Conservation (phyloP, 2,113 vertebrate species). For the Barbus barbus region DNA sequence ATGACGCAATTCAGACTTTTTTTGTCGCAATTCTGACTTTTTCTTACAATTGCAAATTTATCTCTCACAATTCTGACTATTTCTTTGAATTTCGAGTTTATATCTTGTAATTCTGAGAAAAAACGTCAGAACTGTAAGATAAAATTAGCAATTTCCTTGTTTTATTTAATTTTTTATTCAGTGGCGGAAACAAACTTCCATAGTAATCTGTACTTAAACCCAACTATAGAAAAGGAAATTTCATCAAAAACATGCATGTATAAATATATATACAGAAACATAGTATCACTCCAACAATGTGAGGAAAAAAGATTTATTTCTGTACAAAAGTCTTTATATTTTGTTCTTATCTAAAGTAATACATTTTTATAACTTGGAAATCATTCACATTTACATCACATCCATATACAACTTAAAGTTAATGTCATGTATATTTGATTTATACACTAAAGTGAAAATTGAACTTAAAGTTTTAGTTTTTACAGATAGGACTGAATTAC, state of each 20-base stretch:
- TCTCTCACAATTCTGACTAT: no score
- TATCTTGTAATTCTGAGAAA: no score
- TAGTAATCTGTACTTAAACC: no score
- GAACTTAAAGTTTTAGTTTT: slow-evolving; percentile 55
- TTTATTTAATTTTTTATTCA: no score
- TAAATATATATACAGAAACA: neutral
- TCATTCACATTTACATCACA: slow-evolving; percentile 70
- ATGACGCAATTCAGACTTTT: no score
- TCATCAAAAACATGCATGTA: neutral
- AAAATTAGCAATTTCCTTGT: no score
- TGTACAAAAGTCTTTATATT: slow-evolving; percentile 68
- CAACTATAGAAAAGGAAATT: no score
- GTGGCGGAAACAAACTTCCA: no score
- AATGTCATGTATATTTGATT: slow-evolving; percentile 56
- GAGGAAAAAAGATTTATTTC: slow-evolving; percentile 68
- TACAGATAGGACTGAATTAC: slow-evolving; percentile 67
- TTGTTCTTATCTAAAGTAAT: slow-evolving; percentile 61
- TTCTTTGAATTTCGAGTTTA: no score
- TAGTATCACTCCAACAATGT: slow-evolving; percentile 7
- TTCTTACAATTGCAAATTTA: no score
- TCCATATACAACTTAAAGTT: slow-evolving; percentile 63
- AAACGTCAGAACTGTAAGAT: no score
- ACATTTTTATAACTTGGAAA: slow-evolving; percentile 62
- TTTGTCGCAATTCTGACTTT: no score
- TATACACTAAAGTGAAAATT: slow-evolving; percentile 54